These are phyloP conservation scores for Chiroxiphia lanceolata DNA, from an alignment of 2,797 vertebrate species.

Conservation along the genomic window DNA sequence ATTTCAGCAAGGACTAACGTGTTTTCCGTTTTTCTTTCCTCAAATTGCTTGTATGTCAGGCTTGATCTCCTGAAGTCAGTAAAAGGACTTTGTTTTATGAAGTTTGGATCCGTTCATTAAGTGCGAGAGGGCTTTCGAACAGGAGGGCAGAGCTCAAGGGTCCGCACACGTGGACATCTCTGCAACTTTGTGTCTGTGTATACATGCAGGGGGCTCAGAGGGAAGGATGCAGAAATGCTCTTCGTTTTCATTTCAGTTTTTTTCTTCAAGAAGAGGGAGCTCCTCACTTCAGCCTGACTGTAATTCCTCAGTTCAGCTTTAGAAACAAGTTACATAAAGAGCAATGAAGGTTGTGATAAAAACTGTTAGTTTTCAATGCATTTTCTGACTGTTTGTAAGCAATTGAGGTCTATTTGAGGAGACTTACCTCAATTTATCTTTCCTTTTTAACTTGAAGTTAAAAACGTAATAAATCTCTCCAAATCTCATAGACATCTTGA, in stretches of 20 bases:
- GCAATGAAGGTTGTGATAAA: not conserved
- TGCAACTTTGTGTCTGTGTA: not conserved
- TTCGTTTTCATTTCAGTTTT: not conserved
- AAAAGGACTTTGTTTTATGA: not conserved
- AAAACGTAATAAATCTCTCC: constrained; percentile 33
- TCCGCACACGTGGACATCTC: fast-evolving
- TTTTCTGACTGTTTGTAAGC: not conserved
- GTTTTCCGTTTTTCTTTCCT: not conserved
- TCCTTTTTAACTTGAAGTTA: constrained; percentile 5
- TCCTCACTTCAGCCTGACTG: not conserved
- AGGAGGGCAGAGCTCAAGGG: not conserved
- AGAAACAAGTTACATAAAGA: not conserved
- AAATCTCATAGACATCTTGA: not conserved
- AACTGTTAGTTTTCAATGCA: fast-evolving
- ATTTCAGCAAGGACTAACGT: not conserved
- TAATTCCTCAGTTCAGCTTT: not conserved
- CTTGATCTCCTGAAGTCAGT: not conserved
- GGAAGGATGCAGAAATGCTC: not conserved
- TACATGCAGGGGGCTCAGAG: not conserved
- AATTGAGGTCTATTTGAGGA: not conserved
- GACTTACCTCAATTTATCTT: not conserved
- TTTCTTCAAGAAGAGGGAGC: not conserved
- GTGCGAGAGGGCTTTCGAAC: not conserved
- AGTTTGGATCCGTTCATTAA: not conserved
- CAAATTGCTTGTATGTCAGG: not conserved